These are phyloP conservation scores for Drymodes brunneopygia DNA, from an alignment of 2,113 vertebrate species.

Conservation along the genomic window DNA sequence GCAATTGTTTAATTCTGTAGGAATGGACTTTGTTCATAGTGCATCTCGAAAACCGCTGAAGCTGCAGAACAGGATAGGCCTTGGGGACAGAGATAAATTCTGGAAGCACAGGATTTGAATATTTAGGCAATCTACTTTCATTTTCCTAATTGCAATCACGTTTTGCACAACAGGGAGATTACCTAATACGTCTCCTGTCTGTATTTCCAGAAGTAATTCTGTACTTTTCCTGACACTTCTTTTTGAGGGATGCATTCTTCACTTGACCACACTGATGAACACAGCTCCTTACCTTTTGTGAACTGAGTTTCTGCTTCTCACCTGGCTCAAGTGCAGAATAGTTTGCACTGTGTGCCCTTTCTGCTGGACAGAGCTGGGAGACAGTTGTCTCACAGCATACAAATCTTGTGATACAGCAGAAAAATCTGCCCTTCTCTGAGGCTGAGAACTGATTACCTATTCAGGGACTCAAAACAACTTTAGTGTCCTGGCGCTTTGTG, in stretches of 20 bases:
- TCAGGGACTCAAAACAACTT: neutral
- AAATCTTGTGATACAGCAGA: neutral
- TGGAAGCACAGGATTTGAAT: neutral
- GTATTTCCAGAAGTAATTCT: neutral
- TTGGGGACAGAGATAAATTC: neutral
- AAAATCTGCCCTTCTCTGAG: neutral
- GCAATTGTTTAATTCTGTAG: neutral
- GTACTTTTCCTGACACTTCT: neutral
- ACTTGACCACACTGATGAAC: neutral
- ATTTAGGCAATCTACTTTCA: neutral
- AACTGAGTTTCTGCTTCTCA: neutral
- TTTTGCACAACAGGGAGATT: neutral
- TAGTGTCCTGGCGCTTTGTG: neutral
- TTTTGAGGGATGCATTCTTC: neutral
- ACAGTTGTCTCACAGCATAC: neutral
- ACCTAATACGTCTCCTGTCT: neutral
- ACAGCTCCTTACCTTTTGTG: neutral
- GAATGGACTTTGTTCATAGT: neutral
- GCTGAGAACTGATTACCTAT: conserved; percentile 7
- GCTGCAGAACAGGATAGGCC: neutral
- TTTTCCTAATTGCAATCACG: conserved; percentile 18
- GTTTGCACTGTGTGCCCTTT: neutral
- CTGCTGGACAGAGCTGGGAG: neutral
- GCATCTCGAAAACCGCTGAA: neutral
- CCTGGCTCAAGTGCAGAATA: neutral